phyloP scores from a whole-genome alignment of 1,140 invertebrate species.

The Megalonaias nervosa region DNA sequence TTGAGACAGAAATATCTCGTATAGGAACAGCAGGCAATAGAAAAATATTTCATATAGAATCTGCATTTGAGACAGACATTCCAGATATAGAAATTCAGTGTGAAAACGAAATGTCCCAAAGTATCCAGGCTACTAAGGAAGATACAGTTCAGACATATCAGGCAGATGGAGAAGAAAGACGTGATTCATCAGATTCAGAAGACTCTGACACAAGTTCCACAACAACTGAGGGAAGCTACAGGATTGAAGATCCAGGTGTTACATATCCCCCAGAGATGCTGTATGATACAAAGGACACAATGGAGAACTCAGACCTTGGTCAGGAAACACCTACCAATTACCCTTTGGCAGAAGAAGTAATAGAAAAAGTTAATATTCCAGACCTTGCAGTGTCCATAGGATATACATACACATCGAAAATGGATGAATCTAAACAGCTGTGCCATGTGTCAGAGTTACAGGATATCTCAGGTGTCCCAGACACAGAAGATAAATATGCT shows the following conservation, averaged over 20 bases:
- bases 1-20: neutral
- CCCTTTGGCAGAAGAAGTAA: too few relatives aligned
- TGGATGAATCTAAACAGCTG: too few relatives aligned
- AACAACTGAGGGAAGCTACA: slow-evolving; percentile 51
- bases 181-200: neutral
- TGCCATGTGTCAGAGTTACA: too few relatives aligned
- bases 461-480: too few relatives aligned
- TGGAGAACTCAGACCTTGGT: too few relatives aligned
- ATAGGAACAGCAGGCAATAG: neutral
- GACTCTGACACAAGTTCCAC: slow-evolving; percentile 44
- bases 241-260: slow-evolving; percentile 27
- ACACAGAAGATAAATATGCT: too few relatives aligned
- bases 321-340: too few relatives aligned
- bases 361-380: too few relatives aligned
- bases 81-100: neutral
- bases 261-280: neutral
- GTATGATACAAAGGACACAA: too few relatives aligned
- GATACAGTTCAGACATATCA: neutral
- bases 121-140: slow-evolving; percentile 1
- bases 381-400: too few relatives aligned
- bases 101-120: neutral
- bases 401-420: too few relatives aligned
- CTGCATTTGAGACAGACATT: neutral
- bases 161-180: slow-evolving; percentile 1
- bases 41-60: neutral